Base-by-base conservation (phyloP, 2,888 invertebrate genomes). In the Troglohyphantes excavatus region DNA sequence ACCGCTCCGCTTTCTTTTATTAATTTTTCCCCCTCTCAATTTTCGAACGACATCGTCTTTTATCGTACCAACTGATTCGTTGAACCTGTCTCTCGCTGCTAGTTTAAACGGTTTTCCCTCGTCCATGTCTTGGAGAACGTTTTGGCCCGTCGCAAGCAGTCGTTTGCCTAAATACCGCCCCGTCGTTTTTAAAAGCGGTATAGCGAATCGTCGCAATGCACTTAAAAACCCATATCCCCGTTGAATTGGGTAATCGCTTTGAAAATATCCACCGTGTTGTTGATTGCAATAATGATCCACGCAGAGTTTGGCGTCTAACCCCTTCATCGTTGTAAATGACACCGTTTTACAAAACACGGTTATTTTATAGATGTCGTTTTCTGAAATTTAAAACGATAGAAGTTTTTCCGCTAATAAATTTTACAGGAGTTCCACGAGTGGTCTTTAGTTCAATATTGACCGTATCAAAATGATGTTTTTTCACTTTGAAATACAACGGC, bases 91-190 rank as follows among this genome's bases (percentile, higher is more conserved):
- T n/a, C 19, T 2, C 19, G 13, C 23, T 26, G 27, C 0, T 0
- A 2, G 13, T 21, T 27, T 65, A 21, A 13, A 19, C 2, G 2
- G 6, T 0, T n/a, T 2, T 9, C 29, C 17, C 6, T 17, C 2
- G 33, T 33, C 33, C 3, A 33, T 29, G n/a, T 33, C 27, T 6
- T 1, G 13, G 0, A 75, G 0, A 27, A 53, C 29, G 2, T 59
- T 61, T 29, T 61, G 29, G n/a, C 61, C 29, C 6, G 61, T 11
- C 0, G 61, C 5, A 29, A 76, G 19, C 19, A 61, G 29, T 11
- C 29, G 75, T 5, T 53, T 53, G 2, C 53, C 73, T 53, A 75
- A 59, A 53, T 75, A 75, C n/a, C 59, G 53, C n/a, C 53, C 53
- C n/a, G 73, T 9, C 27, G 17, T 46, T 11, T 13, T 9, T 3